Base-by-base conservation (phyloP, 1,140 invertebrate species). In the Bombyx mandarina region DNA sequence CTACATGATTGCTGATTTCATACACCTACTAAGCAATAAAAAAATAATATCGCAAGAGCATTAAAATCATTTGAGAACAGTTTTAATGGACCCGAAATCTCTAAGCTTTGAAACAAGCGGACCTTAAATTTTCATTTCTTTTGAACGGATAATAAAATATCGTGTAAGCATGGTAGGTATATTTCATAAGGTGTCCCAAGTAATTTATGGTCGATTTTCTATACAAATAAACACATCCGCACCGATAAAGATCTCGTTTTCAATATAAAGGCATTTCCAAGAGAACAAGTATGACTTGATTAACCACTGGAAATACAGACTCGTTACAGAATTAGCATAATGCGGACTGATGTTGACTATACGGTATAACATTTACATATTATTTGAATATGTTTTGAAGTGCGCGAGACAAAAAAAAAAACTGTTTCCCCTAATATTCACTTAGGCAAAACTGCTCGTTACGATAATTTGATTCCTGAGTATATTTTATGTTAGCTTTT, bases 271-370 rank as follows among this genome's bases (percentile, higher is more conserved):
- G 26, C 47, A 49, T 49, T 49, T 49, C 4, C 26, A 35, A 3
- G 26, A 35, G 26, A 35, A 35, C 26, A 35, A 35, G 26, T 35
- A 61, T 63, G 55, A 66, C 62, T 75, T 72, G 69, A 75, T 72
- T 72, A 75, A 67, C 64, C 61, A 61, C 50, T 55, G 52, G 54
- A 49, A 54, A 60, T 35, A 35, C 26, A 52, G 61, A 62, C 58
- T 61, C 62, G 54, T 65, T 58, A 64, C 51, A 43, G 48, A 56
- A 71, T 74, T 74, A 67, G 43, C 73, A 75, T 75, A 72, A 71
- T 69, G 57, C 66, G 57, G 60, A 66, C 59, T 69, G 65, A 65
- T 70, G 67, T 72, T 62, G 60, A 59, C 61, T 65, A 56, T 54
- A 51, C 50, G 54, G 56, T 56, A 43, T 55, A 52, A 45, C 63